Percentiles rank a stretch among this genome's conserved stretches.
Evolutionary conservation across 1,140 invertebrate genomes (phyloP).

Genomic region (Bombus consobrinus): DNA sequence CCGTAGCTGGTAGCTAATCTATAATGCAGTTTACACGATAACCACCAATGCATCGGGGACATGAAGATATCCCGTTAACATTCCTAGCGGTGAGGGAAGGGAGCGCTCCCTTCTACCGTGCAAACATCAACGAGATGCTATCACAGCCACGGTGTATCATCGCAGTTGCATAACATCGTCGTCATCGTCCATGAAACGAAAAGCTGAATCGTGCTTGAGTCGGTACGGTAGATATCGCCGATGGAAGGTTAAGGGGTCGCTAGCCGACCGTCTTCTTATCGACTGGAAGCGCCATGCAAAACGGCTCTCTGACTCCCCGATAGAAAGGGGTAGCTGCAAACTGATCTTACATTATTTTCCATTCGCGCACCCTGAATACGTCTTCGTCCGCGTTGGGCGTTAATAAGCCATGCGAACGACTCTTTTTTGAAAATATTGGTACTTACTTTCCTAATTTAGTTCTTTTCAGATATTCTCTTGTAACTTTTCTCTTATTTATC

Average conservation of each 20-base stretch:
- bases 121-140: slow-evolving; percentile 45
- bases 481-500: background rate
- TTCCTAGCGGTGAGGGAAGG: slow-evolving; percentile 42
- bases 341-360: slow-evolving; percentile 41
- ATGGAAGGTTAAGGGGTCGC: slow-evolving; percentile 66
- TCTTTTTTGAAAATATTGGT: background rate
- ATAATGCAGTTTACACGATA: slow-evolving; percentile 66
- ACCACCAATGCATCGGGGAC: slow-evolving; percentile 64
- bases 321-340: slow-evolving; percentile 78
- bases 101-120: slow-evolving; percentile 34
- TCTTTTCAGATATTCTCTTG: background rate
- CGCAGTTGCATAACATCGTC: slow-evolving; percentile 44
- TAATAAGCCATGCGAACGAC: background rate
- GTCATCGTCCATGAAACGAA: slow-evolving; percentile 43
- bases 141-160: slow-evolving; percentile 40
- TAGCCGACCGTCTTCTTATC: slow-evolving; percentile 76
- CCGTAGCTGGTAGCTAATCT: slow-evolving; percentile 61
- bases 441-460: background rate
- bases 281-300: slow-evolving; percentile 76
- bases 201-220: slow-evolving; percentile 62
- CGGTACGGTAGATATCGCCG: slow-evolving; percentile 76
- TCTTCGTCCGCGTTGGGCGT: background rate
- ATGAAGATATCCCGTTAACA: slow-evolving; percentile 68
- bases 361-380: background rate
- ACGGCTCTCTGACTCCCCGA: slow-evolving; percentile 73